Conservation (phyloP, 2,113 vertebrate genomes). For the Periophthalmodon schlosseri region DNA sequence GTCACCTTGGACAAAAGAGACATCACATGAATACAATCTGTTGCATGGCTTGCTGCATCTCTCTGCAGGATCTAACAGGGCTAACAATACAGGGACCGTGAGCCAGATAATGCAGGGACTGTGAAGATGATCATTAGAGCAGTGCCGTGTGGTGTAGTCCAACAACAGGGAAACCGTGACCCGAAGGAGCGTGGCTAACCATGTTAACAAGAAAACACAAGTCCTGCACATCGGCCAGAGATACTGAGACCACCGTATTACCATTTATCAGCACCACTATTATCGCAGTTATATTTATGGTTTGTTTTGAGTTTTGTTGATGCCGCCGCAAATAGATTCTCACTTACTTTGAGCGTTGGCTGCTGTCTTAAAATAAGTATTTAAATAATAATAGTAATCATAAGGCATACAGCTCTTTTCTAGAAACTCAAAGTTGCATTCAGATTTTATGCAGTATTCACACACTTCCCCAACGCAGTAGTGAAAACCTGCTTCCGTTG, state of each 20-base stretch:
- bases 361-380: no score
- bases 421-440: no score
- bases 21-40: background rate
- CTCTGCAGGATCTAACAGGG: background rate
- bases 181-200: constrained; percentile 27
- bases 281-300: background rate
- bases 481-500: no score
- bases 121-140: constrained; percentile 33
- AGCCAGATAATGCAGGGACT: constrained; percentile 26
- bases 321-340: background rate
- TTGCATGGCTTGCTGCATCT: background rate
- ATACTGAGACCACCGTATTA: background rate
- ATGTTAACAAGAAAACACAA: background rate
- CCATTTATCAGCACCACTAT: background rate
- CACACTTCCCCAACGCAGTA: no score
- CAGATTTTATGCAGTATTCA: no score
- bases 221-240: background rate
- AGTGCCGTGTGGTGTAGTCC: constrained; percentile 8
- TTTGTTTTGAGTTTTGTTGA: background rate
- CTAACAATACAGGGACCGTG: constrained; percentile 28
- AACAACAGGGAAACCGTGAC: constrained; percentile 12
- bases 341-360: no score
- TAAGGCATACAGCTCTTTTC: no score
- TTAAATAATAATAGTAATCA: no score
- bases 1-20: background rate